phyloP scores from a whole-genome alignment of 2,797 vertebrate genomes.

The Dendrocincla fuliginosa region DNA sequence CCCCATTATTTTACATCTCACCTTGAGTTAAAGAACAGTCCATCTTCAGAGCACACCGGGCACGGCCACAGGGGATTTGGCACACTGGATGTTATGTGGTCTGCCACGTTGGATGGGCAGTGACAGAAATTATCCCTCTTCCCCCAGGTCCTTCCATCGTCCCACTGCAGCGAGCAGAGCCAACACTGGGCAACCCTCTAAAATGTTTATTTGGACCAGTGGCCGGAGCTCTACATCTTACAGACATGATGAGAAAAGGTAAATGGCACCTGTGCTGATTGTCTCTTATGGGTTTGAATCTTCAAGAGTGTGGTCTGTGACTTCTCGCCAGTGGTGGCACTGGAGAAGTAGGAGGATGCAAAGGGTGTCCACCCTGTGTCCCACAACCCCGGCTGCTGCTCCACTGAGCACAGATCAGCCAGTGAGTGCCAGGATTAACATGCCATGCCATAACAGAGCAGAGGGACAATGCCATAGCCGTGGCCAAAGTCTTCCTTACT shows the following conservation, averaged over 20 bases:
- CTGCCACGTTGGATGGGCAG: neutral
- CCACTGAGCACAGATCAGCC: neutral
- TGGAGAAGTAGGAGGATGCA: neutral
- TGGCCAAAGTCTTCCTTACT: neutral
- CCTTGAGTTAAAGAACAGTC: neutral
- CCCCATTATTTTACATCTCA: neutral
- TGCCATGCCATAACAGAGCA: neutral
- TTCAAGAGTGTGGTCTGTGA: neutral
- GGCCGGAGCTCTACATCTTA: constrained; percentile 83
- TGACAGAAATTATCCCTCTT: constrained; percentile 68
- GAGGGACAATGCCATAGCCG: neutral
- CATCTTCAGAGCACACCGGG: neutral
- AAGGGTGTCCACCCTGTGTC: neutral
- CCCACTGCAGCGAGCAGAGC: constrained; percentile 76
- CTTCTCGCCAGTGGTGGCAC: neutral
- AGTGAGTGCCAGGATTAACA: accelerated
- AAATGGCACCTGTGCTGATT: constrained; percentile 37
- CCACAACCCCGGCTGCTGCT: accelerated
- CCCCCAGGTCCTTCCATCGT: constrained; percentile 83
- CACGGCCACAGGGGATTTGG: neutral
- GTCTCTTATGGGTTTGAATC: neutral
- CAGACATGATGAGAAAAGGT: constrained; percentile 88
- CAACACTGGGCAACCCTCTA: constrained; percentile 77
- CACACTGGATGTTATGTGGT: neutral
- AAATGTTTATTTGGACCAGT: constrained; percentile 96